A percentile compares a stretch with the other conserved stretches of the same genome.
Evolutionary conservation across 2,888 invertebrate genomes (phyloP).

Genomic region (Eupeodes latifasciatus): DNA sequence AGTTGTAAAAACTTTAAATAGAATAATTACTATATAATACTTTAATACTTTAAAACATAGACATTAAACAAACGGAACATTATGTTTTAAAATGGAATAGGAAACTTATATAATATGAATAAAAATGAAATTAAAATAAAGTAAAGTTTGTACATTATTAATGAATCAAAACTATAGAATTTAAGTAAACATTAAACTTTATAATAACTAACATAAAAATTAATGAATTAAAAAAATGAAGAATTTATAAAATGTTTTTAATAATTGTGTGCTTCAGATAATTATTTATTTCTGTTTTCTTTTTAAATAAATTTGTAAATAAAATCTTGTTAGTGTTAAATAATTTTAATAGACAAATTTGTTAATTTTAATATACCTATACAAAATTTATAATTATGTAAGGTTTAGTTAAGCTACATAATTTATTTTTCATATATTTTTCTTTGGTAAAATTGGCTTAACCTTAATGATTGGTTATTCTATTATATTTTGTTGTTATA

Average conservation of each 20-base stretch:
- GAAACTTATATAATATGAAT: not conserved
- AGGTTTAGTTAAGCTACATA: not conserved
- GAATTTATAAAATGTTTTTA: not conserved
- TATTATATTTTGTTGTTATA: not conserved
- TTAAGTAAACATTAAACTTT: not conserved
- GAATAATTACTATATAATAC: not conserved
- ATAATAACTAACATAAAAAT: not conserved
- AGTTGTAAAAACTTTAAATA: conserved; percentile 1
- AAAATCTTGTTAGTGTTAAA: conserved; percentile 7
- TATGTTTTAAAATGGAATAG: not conserved
- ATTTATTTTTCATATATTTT: not conserved
- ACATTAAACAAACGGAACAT: not conserved
- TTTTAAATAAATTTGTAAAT: conserved; percentile 9
- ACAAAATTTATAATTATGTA: not conserved
- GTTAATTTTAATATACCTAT: not conserved
- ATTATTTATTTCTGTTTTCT: not conserved
- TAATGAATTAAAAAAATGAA: not conserved
- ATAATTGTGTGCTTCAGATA: not conserved
- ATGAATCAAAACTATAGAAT: conserved; percentile 1
- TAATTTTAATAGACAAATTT: conserved; percentile 25
- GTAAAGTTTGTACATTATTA: conserved; percentile 14
- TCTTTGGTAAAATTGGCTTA: not conserved
- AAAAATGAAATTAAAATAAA: not conserved
- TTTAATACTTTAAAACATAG: not conserved
- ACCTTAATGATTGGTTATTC: not conserved